Conservation (phyloP, 2,113 vertebrate species). For the Otocyon megalotis region DNA sequence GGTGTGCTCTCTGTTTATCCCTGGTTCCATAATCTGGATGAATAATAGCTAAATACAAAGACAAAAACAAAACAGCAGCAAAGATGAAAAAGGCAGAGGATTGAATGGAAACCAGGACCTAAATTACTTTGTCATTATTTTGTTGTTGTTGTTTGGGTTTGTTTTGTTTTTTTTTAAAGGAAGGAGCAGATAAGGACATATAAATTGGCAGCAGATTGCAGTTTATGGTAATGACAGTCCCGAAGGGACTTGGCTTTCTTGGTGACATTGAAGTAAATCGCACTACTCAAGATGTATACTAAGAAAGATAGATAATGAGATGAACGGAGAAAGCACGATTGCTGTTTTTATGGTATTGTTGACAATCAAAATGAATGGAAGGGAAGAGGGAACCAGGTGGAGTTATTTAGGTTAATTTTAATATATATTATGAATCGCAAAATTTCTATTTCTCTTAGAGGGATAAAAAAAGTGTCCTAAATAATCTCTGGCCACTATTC, state of each 20-base stretch:
- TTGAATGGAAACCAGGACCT: background rate
- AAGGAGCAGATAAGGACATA: constrained; percentile 77
- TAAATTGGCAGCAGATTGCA: constrained; percentile 84
- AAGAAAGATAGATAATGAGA: constrained; percentile 83
- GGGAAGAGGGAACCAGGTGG: background rate
- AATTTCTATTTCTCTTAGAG: background rate
- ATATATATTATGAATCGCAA: background rate
- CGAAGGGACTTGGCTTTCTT: constrained; percentile 82
- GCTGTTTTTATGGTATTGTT: constrained; percentile 76
- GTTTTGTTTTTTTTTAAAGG: constrained; percentile 64
- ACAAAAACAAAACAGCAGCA: background rate
- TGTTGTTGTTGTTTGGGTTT: background rate
- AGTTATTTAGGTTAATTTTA: background rate
- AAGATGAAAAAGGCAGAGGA: constrained; percentile 32
- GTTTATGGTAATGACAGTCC: constrained; percentile 84
- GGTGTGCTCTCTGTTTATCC: background rate
- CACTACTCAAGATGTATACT: constrained; percentile 80
- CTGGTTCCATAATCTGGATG: background rate
- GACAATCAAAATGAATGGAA: constrained; percentile 59
- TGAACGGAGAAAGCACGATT: constrained; percentile 63
- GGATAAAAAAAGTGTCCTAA: background rate
- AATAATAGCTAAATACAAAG: background rate
- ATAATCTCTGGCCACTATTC: background rate
- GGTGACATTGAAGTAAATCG: constrained; percentile 88
- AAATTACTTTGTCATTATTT: constrained; percentile 69